Evolutionary conservation across 2,888 invertebrate species (phyloP).

Genomic region (Altica lythri): DNA sequence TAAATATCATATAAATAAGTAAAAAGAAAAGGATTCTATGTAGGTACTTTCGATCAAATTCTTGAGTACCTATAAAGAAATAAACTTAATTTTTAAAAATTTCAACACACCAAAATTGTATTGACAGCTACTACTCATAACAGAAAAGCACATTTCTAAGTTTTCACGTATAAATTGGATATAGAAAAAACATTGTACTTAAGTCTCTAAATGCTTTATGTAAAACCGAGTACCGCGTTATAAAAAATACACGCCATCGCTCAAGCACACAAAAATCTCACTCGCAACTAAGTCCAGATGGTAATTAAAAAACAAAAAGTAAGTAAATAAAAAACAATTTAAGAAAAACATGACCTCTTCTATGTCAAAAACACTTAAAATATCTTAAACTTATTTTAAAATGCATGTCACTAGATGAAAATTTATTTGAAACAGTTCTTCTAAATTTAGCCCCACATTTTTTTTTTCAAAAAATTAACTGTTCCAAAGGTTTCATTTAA

Average conservation of each 20-base stretch:
- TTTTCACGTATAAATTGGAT: no score
- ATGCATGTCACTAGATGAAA: constrained; percentile 10
- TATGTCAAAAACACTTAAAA: constrained; percentile 13
- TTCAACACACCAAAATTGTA: no score
- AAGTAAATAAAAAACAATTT: no score
- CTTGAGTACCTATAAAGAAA: no score
- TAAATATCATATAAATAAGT: no score
- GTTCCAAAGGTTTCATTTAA: constrained; percentile 11
- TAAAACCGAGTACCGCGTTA: constrained; percentile 30
- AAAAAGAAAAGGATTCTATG: no score
- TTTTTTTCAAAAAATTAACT: constrained; percentile 14
- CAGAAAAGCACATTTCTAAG: no score
- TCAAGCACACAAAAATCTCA: constrained; percentile 53
- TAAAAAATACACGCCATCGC: constrained; percentile 34
- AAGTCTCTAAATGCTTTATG: constrained; percentile 11
- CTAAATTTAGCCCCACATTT: constrained; percentile 11
- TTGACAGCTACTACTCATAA: no score
- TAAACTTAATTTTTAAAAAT: no score
- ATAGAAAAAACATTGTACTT: no score
- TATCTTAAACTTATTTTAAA: constrained; percentile 15
- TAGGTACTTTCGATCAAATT: no score
- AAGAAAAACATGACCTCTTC: neutral
- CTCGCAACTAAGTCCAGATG: constrained; percentile 48
- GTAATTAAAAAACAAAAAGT: constrained; percentile 30
- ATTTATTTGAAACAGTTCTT: constrained; percentile 12